Conservation (phyloP, 2,797 vertebrate genomes). For the Tarsius wallacei region DNA sequence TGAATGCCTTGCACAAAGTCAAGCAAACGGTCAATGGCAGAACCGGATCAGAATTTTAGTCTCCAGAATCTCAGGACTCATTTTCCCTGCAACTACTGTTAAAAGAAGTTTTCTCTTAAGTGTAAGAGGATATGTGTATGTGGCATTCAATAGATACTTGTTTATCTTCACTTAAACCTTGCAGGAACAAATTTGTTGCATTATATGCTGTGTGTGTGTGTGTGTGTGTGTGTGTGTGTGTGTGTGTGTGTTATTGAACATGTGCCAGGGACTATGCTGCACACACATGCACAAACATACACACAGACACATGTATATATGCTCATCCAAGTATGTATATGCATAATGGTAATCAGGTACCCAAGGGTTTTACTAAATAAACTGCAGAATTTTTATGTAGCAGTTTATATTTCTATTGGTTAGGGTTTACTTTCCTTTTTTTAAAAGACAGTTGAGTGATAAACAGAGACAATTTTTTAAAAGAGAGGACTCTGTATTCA, state of each 20-base stretch:
- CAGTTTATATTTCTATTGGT: slow-evolving; percentile 34
- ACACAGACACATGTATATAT: not conserved
- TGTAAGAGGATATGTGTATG: not conserved
- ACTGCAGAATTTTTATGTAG: not conserved
- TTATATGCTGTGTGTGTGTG: not conserved
- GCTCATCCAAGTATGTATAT: not conserved
- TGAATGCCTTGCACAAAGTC: not conserved
- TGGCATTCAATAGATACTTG: not conserved
- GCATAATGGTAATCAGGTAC: not conserved
- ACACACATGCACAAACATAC: not conserved
- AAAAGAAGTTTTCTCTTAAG: slow-evolving; percentile 43
- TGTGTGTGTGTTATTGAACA: not conserved
- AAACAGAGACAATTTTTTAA: not conserved
- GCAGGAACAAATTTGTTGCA: not conserved
- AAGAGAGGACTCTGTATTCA: not conserved
- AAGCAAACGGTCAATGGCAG: not conserved
- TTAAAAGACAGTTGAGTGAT: slow-evolving; percentile 26
- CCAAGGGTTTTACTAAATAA: not conserved
- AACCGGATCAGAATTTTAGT: not conserved
- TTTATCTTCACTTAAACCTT: slow-evolving; percentile 25
- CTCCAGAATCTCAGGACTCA: not conserved
- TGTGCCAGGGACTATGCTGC: not conserved
- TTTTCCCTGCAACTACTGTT: not conserved
- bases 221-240: not conserved
- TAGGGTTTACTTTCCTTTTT: not conserved